Conservation (phyloP, 2,113 vertebrate species). For the Podocnemis expansa region DNA sequence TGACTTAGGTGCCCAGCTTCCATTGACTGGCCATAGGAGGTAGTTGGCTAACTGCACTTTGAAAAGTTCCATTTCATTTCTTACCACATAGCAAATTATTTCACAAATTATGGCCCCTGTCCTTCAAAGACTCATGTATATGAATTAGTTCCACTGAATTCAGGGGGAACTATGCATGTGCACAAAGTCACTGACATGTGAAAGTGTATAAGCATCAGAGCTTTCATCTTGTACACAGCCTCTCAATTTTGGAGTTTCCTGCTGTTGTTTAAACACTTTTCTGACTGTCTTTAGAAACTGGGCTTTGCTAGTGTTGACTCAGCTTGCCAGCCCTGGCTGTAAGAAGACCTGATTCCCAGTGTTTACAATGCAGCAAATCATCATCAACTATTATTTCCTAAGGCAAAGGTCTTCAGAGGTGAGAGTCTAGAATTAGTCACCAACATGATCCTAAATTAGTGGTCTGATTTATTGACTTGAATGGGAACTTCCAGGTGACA, state of each 20-base stretch:
- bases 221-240: not conserved
- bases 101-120: not conserved
- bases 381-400: not conserved
- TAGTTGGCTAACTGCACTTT: not conserved
- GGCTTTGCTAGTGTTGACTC: fast-evolving
- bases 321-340: fast-evolving
- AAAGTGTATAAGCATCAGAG: not conserved
- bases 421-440: fast-evolving
- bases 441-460: not conserved
- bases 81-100: not conserved
- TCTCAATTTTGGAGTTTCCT: not conserved
- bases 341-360: fast-evolving
- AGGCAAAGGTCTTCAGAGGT: fast-evolving
- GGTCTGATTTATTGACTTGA: not conserved
- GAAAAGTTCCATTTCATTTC: not conserved
- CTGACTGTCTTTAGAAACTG: not conserved
- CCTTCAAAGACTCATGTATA: not conserved
- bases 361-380: fast-evolving
- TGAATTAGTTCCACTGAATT: too few relatives aligned
- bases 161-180: too few relatives aligned
- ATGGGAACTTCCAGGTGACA: not conserved
- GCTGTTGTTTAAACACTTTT: not conserved
- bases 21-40: not conserved
- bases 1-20: not conserved
- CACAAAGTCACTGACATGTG: too few relatives aligned